Evolutionary conservation across 1,140 invertebrate genomes (phyloP).

Genomic region (Musca vetustissima): DNA sequence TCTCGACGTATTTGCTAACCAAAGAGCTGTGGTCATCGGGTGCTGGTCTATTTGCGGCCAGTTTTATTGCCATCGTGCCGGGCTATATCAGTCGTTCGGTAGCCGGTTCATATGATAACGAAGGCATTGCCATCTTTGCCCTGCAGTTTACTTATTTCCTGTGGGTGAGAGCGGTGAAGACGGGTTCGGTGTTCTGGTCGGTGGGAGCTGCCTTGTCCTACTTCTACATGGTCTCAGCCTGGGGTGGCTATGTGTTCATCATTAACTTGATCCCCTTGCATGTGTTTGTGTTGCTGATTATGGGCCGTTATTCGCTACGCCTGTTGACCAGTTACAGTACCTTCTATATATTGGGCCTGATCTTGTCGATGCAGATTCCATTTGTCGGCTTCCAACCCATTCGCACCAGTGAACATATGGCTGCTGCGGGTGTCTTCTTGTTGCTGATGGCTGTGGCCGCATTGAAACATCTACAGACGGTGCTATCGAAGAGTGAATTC

Average conservation of each 20-base stretch:
- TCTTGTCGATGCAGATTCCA: slow-evolving; percentile 99
- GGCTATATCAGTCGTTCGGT: slow-evolving; percentile 99
- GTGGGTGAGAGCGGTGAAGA: slow-evolving; percentile 97
- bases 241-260: slow-evolving; percentile 99
- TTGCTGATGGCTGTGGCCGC: slow-evolving; percentile 87
- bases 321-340: slow-evolving; percentile 95
- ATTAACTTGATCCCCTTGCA: slow-evolving; percentile 99
- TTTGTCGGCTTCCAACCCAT: slow-evolving; percentile 99
- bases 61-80: slow-evolving; percentile 98
- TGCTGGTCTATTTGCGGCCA: slow-evolving; percentile 97
- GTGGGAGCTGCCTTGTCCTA: slow-evolving; percentile 92
- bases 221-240: slow-evolving; percentile 99
- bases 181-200: slow-evolving; percentile 96
- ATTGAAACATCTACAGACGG: slow-evolving; percentile 61
- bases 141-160: slow-evolving; percentile 98
- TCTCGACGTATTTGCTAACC: slow-evolving; percentile 95
- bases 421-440: slow-evolving; percentile 94
- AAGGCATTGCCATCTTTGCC: slow-evolving; percentile 99
- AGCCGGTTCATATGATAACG: slow-evolving; percentile 99
- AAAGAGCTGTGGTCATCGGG: slow-evolving; percentile 97
- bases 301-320: slow-evolving; percentile 89
- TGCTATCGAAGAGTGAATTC: slow-evolving; percentile 85
- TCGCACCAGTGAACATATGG: slow-evolving; percentile 99
- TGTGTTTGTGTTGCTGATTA: slow-evolving; percentile 90
- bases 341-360: slow-evolving; percentile 93